Conservation (phyloP, 2,113 vertebrate species). For the Pogonocichla stellata region DNA sequence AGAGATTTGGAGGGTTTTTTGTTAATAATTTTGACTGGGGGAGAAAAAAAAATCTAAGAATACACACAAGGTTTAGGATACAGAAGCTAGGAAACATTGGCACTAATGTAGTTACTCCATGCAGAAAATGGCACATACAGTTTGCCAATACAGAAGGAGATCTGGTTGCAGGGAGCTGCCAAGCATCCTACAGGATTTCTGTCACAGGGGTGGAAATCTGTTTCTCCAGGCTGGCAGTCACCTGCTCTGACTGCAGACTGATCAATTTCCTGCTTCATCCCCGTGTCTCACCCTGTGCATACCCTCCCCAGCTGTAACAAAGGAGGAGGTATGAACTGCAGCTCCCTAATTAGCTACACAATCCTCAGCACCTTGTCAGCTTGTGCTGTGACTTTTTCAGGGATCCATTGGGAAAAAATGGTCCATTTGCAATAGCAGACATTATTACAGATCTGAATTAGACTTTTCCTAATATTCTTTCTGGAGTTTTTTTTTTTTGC, state of each 20-base stretch:
- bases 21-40: not conserved
- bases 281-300: not conserved
- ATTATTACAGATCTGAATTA: not conserved
- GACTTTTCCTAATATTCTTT: not conserved
- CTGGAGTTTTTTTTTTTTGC: not conserved
- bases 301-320: not conserved
- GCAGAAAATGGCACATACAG: not conserved
- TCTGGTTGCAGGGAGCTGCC: not conserved
- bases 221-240: not conserved
- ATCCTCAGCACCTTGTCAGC: not conserved
- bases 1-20: not conserved
- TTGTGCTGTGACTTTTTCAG: not conserved
- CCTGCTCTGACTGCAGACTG: not conserved
- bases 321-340: not conserved
- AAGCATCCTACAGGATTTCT: not conserved
- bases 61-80: not conserved
- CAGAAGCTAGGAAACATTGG: not conserved
- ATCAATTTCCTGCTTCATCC: not conserved
- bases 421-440: not conserved
- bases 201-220: not conserved
- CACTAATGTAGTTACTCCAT: not conserved
- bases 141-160: not conserved
- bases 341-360: not conserved
- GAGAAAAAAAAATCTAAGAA: not conserved
- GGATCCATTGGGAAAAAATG: fast-evolving